A percentile compares a stretch with the other conserved stretches of the same genome.
phyloP scores from a whole-genome alignment of 2,113 vertebrate genomes.

The Gavialis gangeticus region DNA sequence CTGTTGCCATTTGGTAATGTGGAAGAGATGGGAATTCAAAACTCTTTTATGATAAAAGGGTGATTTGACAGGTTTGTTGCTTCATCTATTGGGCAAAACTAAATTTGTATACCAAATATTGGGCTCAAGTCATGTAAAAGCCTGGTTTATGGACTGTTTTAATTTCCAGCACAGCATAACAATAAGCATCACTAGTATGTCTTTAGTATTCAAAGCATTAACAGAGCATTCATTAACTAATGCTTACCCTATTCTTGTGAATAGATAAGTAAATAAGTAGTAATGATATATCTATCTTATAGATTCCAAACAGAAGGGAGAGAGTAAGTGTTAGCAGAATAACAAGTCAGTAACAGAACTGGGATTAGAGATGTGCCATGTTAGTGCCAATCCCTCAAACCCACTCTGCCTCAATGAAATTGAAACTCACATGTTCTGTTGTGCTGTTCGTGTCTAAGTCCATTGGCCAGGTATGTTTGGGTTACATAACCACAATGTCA shows the following conservation, averaged over 20 bases:
- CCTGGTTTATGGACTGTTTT: neutral
- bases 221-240: slow-evolving; percentile 44
- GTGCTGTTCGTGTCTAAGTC: neutral
- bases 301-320: neutral
- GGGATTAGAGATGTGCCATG: neutral
- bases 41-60: slow-evolving; percentile 36
- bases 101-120: slow-evolving; percentile 19
- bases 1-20: neutral
- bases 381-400: rapidly evolving
- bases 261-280: slow-evolving; percentile 33
- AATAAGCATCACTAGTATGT: slow-evolving; percentile 16
- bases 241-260: slow-evolving; percentile 23
- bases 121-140: slow-evolving; percentile 1
- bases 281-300: neutral
- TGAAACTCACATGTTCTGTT: neutral
- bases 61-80: slow-evolving; percentile 48
- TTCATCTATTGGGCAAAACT: neutral
- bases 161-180: slow-evolving; percentile 48
- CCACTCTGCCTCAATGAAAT: neutral
- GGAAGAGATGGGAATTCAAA: slow-evolving; percentile 8
- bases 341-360: rapidly evolving
- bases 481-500: neutral
- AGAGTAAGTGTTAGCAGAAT: rapidly evolving
- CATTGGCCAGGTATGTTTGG: neutral
- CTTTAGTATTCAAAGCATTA: slow-evolving; percentile 52